Base-by-base conservation (phyloP, 2,888 invertebrate species). In the Tigriopus californicus region DNA sequence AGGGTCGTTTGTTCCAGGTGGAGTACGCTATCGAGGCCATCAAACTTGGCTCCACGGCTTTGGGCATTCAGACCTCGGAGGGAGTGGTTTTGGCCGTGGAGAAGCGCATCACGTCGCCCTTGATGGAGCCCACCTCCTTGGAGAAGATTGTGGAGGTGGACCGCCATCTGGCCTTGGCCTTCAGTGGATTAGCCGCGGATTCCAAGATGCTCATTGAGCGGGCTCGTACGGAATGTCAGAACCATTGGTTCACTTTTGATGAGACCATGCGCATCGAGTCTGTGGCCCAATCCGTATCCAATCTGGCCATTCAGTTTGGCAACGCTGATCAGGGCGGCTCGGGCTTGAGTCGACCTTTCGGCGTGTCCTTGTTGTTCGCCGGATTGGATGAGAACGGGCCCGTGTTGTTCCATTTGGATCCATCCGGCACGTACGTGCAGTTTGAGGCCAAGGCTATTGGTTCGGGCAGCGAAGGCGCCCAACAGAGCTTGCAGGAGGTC, bases 1-100 rank as follows among this genome's bases (percentile, higher is more conserved):
- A 98, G 75, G 98, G 98, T 12, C 81, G 98, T 63, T 77, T 98
- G 22, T 98, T 99, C 72, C 79, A 79, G 71, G 76, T 79, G n/a
- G 98, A 98, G 76, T 99, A 98, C 78, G 98, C 98, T 3, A 98
- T 98, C 68, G 98, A 99, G 75, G 97, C 98, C 0, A 98, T 99
- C 63, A 99, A 99, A 76, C 77, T 98, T 61, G 98, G 98, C 1
- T 97, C 97, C 1, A 98, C 98, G 3, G 97, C 95, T 5, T 95
- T 98, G 69, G 98, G 97, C 20, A 94, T 99, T 65, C 85, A 88
- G 66, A 97, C 97, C 1, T 79, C 81, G 0, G 94, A 98, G 75
- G 98, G 98, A 46, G 91, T 98, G 41, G 87, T 98, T 33, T 73
- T 98, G 66, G 95, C 97, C 1, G 98, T 95, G 0, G 98, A 99